Evolutionary conservation across 2,797 vertebrate genomes (phyloP), one percentile per base, ranked within the genome.

Genomic region (Garrulus glandarius): DNA sequence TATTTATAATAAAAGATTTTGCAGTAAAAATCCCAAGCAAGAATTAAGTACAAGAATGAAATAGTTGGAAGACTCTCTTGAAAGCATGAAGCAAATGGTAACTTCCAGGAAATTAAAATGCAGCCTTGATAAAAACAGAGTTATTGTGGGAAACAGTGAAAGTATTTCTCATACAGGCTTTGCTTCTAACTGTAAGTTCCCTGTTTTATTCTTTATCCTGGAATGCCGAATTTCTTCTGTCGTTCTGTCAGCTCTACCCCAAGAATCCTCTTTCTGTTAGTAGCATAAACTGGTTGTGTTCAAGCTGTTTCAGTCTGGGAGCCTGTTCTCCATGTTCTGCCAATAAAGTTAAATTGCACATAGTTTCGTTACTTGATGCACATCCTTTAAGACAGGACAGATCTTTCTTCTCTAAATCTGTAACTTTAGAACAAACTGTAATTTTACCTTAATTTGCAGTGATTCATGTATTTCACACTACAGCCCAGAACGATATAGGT

Each of bases 381-480:
- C 71, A 44, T 74, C 43, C 30, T 70, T 72, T 72, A 68, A 76
- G 55, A 69, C 15, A 60, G 50, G 78, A 44, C 27, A 52, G 41
- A 76, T 50, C n/a, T 67, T 49, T 89, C 12, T 77, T 44, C 47
- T 91, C 69, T 69, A 32, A 75, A 57, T 70, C 75, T 89, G 36
- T 86, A 95, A 65, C 57, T 94, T 47, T 29, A 61, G 64, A 39
- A 67, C 27, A 83, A 64, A 46, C 43, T 47, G 19, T 63, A 85
- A 92, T 85, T 83, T 82, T 56, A 72, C 46, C 52, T 95, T 83
- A 53, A 93, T 96, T 83, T 96, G 55, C 20, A 72, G 64, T 67
- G 79, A 49, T 92, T 95, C 57, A n/a, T 53, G 20, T 86, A 36
- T 92, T 96, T 85, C 74, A 65, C 34, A 24, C 30, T 46, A 9